Percentiles rank a stretch among this genome's conserved stretches.
These are phyloP conservation scores for Urocynchramus pylzowi DNA, from an alignment of 2,113 vertebrate genomes.

Conservation along the genomic window DNA sequence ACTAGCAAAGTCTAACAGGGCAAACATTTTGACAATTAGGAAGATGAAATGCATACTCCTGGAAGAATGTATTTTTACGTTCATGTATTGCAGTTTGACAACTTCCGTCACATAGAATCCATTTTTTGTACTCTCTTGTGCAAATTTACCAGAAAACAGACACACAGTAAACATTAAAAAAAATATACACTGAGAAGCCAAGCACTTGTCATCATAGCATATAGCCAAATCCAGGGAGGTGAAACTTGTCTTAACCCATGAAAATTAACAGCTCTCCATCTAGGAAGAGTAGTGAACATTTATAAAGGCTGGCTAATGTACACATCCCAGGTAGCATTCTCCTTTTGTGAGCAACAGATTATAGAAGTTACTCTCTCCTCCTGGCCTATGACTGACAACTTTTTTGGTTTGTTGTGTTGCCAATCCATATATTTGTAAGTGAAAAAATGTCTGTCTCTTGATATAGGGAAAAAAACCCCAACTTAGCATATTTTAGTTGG, in stretches of 20 bases:
- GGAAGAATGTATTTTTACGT: neutral
- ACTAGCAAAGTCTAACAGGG: neutral
- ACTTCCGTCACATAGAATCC: neutral
- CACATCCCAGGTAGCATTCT: neutral
- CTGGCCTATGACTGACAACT: neutral
- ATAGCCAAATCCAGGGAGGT: neutral
- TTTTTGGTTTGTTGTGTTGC: neutral
- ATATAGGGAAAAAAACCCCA: fast-evolving
- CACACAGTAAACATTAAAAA: neutral
- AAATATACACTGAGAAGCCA: neutral
- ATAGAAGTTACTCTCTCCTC: neutral
- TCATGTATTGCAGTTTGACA: neutral
- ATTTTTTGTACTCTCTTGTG: neutral
- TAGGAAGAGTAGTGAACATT: neutral
- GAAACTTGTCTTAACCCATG: neutral
- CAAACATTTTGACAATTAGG: neutral
- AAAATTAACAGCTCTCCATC: neutral
- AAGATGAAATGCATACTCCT: neutral
- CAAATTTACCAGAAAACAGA: neutral
- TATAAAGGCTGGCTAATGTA: neutral
- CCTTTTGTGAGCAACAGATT: neutral
- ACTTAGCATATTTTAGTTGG: neutral
- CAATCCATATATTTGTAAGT: neutral
- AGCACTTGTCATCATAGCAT: neutral
- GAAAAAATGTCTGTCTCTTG: neutral